Evolutionary conservation across 1,140 invertebrate species (phyloP).

Genomic region (Euglossa dilemma): DNA sequence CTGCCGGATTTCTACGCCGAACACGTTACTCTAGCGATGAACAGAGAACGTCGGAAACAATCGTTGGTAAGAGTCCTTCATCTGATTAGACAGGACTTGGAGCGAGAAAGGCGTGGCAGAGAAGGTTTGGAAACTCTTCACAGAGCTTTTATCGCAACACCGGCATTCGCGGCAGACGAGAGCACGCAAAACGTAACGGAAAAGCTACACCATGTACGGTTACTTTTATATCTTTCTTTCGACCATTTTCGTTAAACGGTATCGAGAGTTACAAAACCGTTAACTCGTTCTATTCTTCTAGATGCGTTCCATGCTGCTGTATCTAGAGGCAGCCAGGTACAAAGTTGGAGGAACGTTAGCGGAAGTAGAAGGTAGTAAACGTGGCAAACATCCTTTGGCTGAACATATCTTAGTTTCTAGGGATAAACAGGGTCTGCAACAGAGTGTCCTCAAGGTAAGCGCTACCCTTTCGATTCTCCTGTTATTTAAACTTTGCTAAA

Average conservation of each 20-base stretch:
- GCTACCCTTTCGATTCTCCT: no score
- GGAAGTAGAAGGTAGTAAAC: constrained; percentile 90
- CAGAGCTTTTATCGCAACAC: constrained; percentile 94
- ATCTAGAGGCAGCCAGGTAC: constrained; percentile 93
- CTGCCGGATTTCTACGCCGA: constrained; percentile 97
- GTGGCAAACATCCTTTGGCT: constrained; percentile 90
- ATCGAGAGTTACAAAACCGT: not conserved
- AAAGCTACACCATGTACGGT: constrained; percentile 93
- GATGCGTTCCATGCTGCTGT: constrained; percentile 96
- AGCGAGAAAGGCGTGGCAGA: constrained; percentile 92
- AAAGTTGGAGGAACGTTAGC: constrained; percentile 92
- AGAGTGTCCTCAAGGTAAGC: constrained; percentile 91
- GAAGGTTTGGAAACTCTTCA: constrained; percentile 94
- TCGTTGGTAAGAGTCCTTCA: constrained; percentile 91
- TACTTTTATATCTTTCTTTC: not conserved
- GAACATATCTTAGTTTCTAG: constrained; percentile 93
- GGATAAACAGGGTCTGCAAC: constrained; percentile 94
- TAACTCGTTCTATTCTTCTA: constrained; percentile 76
- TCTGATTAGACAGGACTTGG: constrained; percentile 92
- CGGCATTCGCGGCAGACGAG: constrained; percentile 93
- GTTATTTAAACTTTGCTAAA: no score
- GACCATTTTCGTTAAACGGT: not conserved
- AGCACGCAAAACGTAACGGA: constrained; percentile 96
- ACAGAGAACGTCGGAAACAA: constrained; percentile 92
- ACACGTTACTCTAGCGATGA: constrained; percentile 96